Base-by-base conservation (phyloP, 2,888 invertebrate species). In the Epistrophe eligans region DNA sequence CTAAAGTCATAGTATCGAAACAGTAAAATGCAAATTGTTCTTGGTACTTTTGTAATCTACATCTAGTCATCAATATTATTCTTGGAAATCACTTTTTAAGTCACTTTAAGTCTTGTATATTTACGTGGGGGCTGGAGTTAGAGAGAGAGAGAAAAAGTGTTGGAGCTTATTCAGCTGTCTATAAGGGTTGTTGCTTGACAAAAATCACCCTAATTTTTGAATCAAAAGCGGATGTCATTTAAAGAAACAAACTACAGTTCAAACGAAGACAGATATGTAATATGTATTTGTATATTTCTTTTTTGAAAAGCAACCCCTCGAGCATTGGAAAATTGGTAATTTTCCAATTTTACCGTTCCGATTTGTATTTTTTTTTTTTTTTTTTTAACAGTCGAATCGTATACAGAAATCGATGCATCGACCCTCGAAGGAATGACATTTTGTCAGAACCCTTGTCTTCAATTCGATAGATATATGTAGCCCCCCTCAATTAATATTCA, bases 201-300 rank as follows among this genome's bases (percentile, higher is more conserved):
- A 74, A n/a, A 85, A 79, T 81, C 85, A 85, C 81, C 85, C 85
- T 79, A 71, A 77, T 80, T 84, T 80, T 72, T 55, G 40, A 77
- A 62, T 84, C 79, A 80, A 84, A 76, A 60, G 55, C 84, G 76
- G 80, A 77, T 77, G 72, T 80, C 80, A 55, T 72, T 84, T 57
- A 64, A 84, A 84, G 28, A 55, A 43, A 52, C 45, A 45, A 77
- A 55, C 62, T 35, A 64, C 74, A 40, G 67, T 70, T 57, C 55
- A 60, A 57, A 79, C 70, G 74, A 52, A 77, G 80, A 84, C 76
- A 72, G 67, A 80, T 80, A 24, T 24, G 24, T 24, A 80, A 80
- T 80, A 24, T 24, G 24, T 24, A 80, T 77, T 77, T 84, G 70
- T 70, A 38, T 35, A 45, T 64, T 71, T 62, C 70, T 62, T 38